Evolutionary conservation across 1,140 invertebrate genomes (phyloP), one percentile per base, ranked within the genome.

Genomic region (Popillia japonica): DNA sequence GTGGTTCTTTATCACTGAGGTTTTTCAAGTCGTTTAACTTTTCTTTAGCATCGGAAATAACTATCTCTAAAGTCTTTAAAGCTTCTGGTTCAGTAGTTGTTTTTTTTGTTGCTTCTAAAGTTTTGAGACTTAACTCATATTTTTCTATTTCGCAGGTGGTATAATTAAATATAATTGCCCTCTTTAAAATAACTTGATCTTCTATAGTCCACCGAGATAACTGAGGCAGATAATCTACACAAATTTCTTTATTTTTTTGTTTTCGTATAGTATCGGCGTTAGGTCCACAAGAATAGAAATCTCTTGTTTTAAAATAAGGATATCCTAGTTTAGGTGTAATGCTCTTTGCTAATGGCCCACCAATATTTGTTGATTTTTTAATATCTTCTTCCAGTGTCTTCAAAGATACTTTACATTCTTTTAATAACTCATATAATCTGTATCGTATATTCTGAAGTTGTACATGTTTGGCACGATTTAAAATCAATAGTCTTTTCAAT

Each of bases 251-350:
- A 27, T 79, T 81, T n/a, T 78, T 42, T 64, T 77, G 42, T 78
- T 86, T 85, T 73, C 76, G 27, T 2, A 81, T 22, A 17, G 79
- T 75, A 77, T 86, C 85, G 41, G 42, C 20, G 80, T 86, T 86
- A 34, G 79, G 77, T 3, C 82, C 82, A 64, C 81, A 81, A 17
- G 79, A 77, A 82, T 80, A 86, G 59, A 82, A 77, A 44, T 82
- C 55, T 22, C 74, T 78, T 74, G 82, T 81, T 80, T 86, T 86
- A 79, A 86, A 86, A 82, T 83, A 86, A 11, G 86, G 86, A 7
- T 80, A 81, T 3, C 83, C 86, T 20, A 85, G 44, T 77, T 81
- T 78, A 81, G 81, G 81, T 1, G 81, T 48, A 44, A 64, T 68
- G 48, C 42, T 75, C 79, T 74, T 61, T 14, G 11, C 3, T 48